Percentiles rank a stretch among this genome's conserved stretches.
Evolutionary conservation across 2,113 vertebrate genomes (phyloP).

Genomic region (Irena cyanogastra): DNA sequence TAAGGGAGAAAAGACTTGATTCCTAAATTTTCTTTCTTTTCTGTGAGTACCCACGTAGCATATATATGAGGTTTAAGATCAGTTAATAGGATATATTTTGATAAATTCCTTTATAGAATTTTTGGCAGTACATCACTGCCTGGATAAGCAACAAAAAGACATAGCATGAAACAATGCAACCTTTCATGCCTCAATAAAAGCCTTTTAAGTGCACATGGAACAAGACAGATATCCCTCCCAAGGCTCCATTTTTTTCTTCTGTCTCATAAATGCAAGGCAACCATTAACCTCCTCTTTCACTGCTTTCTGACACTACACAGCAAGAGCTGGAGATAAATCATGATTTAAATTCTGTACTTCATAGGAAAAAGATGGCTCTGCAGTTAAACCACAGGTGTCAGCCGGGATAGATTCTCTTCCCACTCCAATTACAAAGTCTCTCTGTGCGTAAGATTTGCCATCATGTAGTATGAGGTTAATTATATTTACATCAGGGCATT

Average conservation of each 20-base stretch:
- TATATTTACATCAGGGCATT: not conserved
- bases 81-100: conserved; percentile 2
- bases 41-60: not conserved
- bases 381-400: not conserved
- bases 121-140: conserved; percentile 31
- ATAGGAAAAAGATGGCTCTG: not conserved
- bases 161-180: not conserved
- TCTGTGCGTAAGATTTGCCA: not conserved
- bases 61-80: not conserved
- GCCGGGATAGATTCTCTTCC: not conserved
- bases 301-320: not conserved
- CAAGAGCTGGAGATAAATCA: not conserved
- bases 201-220: conserved; percentile 11
- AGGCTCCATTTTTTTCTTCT: not conserved
- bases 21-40: not conserved
- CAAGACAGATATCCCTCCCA: conserved; percentile 29
- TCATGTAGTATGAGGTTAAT: not conserved
- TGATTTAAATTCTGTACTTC: not conserved
- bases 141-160: conserved; percentile 24
- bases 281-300: conserved; percentile 4
- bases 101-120: conserved; percentile 12
- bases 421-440: not conserved
- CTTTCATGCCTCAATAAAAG: conserved; percentile 47
- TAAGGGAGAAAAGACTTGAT: not conserved
- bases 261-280: conserved; percentile 22